These are phyloP conservation scores for Murina feae DNA, from an alignment of 2,113 vertebrate species.

Conservation along the genomic window DNA sequence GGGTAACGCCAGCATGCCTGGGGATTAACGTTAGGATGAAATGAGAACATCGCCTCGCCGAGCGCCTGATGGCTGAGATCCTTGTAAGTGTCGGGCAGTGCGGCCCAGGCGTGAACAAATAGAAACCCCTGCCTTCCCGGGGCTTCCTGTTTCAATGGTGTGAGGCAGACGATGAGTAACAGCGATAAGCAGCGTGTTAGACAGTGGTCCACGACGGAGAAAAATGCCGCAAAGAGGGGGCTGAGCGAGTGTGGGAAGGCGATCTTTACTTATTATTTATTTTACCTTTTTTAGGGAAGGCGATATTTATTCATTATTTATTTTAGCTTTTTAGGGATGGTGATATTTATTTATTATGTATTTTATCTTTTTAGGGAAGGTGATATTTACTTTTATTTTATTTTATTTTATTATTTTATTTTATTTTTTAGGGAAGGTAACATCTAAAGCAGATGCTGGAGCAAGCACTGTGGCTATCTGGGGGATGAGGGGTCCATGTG, in stretches of 20 bases:
- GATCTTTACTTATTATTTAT: neutral
- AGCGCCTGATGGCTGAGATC: neutral
- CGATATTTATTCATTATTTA: neutral
- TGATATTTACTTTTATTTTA: neutral
- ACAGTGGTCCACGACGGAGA: neutral
- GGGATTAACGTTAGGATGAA: accelerated
- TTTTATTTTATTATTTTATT: neutral
- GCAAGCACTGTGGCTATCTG: accelerated
- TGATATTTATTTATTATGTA: neutral
- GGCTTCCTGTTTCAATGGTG: neutral
- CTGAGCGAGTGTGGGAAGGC: accelerated
- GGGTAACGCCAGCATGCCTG: neutral
- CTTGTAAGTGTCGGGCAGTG: too few relatives aligned
- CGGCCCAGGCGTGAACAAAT: neutral
- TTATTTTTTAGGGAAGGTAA: neutral
- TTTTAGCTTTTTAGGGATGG: neutral
- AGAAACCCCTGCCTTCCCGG: accelerated
- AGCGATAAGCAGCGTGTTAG: accelerated
- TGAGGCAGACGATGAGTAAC: accelerated
- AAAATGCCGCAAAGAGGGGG: neutral
- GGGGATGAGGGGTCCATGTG: accelerated
- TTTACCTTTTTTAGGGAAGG: neutral
- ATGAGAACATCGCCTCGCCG: accelerated
- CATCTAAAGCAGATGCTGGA: neutral
- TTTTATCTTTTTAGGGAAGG: too few relatives aligned